Evolutionary conservation across 2,888 invertebrate genomes (phyloP), one percentile per base, ranked within the genome.

Genomic region (Lapara coniferarum): DNA sequence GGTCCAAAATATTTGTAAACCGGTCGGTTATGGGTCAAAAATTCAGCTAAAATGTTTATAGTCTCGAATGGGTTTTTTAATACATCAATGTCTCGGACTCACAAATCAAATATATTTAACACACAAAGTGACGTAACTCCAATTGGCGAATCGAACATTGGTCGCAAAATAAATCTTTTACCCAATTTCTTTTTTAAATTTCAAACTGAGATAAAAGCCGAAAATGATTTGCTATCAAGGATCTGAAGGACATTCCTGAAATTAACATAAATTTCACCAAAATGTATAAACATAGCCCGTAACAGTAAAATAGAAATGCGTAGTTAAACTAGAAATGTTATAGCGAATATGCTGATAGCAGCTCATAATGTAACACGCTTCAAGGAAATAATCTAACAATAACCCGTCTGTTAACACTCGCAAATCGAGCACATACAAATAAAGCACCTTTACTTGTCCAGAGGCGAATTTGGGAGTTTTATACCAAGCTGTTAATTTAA

Each of bases 401-500:
- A 63, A 16, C 16, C 19, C 14, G 13, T 12, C 63, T 13, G 19
- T 46, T 19, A 19, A 25, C 13, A 49, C 59, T 10, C 10, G 49
- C 49, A 49, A 63, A 63, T 63, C 49, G 63, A 13, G 19, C 49
- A 49, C 13, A 49, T 49, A 55, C 49, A 13, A 19, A 63, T 46
- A 13, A 8, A 4, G 19, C 63, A 7, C 12, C 16, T 55, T 55
- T 55, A 19, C 2, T 6, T 55, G 16, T 10, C 19, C 55, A 55
- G 55, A 19, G 55, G 10, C 55, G 55, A 10, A 55, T 10, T 10
- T 10, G 16, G 19, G 53, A 53, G n/a, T 55, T 19, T n/a, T 16
- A 10, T 19, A 16, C 55, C 10, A 53, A 53, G 53, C 8, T 25
- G 25, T 25, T 25, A 25, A 25, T 25, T 25, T 25, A 25, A 2